A percentile compares a stretch with the other conserved stretches of the same genome.
Conservation (phyloP, 2,888 invertebrate species). For the Phorcus lineatus region DNA sequence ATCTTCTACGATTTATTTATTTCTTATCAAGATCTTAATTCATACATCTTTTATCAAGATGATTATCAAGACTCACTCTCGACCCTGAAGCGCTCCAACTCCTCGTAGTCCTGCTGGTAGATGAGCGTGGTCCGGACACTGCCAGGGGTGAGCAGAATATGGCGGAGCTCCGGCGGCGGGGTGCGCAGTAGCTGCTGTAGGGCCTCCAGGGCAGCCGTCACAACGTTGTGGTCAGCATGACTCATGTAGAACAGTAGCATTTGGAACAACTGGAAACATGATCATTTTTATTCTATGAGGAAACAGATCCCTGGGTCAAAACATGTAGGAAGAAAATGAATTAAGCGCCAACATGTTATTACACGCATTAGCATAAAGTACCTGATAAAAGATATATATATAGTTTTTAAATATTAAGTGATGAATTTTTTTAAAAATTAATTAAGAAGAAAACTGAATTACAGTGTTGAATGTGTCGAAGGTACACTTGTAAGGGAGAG, state of each 20-base stretch:
- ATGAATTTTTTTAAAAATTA: too few relatives aligned
- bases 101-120: constrained; percentile 56
- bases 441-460: too few relatives aligned
- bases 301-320: too few relatives aligned
- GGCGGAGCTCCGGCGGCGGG: constrained; percentile 78
- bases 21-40: not conserved
- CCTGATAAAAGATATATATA: too few relatives aligned
- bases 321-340: too few relatives aligned
- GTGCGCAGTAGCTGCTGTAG: constrained; percentile 81
- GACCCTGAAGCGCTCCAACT: constrained; percentile 36
- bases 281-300: too few relatives aligned
- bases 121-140: constrained; percentile 71
- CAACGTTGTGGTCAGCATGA: constrained; percentile 88
- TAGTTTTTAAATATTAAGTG: too few relatives aligned
- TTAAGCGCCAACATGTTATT: too few relatives aligned
- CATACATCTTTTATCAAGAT: not conserved
- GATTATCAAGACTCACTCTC: constrained; percentile 37
- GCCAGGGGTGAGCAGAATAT: constrained; percentile 78
- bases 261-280: constrained; percentile 74
- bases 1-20: not conserved
- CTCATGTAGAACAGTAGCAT: constrained; percentile 77
- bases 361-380: too few relatives aligned
- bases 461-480: too few relatives aligned
- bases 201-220: constrained; percentile 89
- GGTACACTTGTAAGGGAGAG: too few relatives aligned